Evolutionary conservation across 2,797 vertebrate species (phyloP).

Genomic region (Muscicapa comitata): DNA sequence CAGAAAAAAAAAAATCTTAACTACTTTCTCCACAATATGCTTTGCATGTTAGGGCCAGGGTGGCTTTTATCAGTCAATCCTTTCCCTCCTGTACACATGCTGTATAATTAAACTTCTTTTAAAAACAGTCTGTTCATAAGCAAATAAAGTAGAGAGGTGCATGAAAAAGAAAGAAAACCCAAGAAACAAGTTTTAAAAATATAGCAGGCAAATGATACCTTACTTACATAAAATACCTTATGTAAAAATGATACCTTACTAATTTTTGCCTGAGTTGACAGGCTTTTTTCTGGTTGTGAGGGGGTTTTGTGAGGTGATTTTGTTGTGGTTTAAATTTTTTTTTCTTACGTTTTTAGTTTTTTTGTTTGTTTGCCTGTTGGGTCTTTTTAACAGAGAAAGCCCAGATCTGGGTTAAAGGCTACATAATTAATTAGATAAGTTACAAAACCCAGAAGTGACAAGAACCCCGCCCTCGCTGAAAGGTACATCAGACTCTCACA

Average conservation of each 20-base stretch:
- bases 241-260: background rate
- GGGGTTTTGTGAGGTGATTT: background rate
- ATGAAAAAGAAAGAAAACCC: fast-evolving
- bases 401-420: background rate
- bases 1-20: background rate
- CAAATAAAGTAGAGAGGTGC: background rate
- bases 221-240: background rate
- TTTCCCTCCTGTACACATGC: background rate
- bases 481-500: background rate
- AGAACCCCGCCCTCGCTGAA: background rate
- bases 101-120: background rate
- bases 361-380: background rate
- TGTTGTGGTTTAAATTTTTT: fast-evolving
- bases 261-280: background rate
- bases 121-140: background rate
- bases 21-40: background rate
- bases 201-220: background rate
- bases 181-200: background rate
- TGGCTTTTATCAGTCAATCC: background rate
- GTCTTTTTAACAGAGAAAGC: background rate
- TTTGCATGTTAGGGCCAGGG: background rate
- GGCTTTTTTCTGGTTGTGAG: background rate
- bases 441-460: background rate
- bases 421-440: background rate
- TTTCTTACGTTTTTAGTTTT: fast-evolving